A percentile compares a stretch with the other conserved stretches of the same genome.
phyloP scores from a whole-genome alignment of 2,113 vertebrate species.

The Ariopsis seemanni region DNA sequence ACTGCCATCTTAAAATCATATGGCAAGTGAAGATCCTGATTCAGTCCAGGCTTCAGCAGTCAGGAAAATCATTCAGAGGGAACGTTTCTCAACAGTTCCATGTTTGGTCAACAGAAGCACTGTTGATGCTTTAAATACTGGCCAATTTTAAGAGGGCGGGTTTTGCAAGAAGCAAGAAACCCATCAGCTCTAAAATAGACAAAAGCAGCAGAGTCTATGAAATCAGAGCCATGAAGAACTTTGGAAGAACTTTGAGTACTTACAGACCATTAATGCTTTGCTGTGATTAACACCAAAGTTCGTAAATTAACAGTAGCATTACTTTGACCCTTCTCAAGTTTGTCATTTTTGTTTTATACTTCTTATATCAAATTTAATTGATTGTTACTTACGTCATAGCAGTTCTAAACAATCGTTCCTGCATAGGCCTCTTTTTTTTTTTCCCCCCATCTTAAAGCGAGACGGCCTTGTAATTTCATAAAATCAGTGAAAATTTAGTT shows the following conservation, averaged over 20 bases:
- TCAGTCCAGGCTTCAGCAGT: not conserved
- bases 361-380: no score
- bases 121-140: not conserved
- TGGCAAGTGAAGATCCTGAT: not conserved
- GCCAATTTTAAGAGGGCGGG: not conserved
- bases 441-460: no score
- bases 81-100: not conserved
- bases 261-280: conserved; percentile 62
- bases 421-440: not conserved
- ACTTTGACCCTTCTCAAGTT: not conserved
- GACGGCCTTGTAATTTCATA: no score
- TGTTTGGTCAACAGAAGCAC: conserved; percentile 5
- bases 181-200: not conserved
- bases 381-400: not conserved
- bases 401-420: not conserved
- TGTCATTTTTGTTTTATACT: no score
- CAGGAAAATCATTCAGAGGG: not conserved
- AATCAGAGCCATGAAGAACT: not conserved
- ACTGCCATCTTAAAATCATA: not conserved
- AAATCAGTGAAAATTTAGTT: no score
- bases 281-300: conserved; percentile 51
- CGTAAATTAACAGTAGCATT: not conserved
- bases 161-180: not conserved
- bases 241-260: conserved; percentile 52
- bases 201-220: not conserved